Evolutionary conservation across 2,113 vertebrate species (phyloP), one percentile per base, ranked within the genome.

Genomic region (Corythornis vintsioides): DNA sequence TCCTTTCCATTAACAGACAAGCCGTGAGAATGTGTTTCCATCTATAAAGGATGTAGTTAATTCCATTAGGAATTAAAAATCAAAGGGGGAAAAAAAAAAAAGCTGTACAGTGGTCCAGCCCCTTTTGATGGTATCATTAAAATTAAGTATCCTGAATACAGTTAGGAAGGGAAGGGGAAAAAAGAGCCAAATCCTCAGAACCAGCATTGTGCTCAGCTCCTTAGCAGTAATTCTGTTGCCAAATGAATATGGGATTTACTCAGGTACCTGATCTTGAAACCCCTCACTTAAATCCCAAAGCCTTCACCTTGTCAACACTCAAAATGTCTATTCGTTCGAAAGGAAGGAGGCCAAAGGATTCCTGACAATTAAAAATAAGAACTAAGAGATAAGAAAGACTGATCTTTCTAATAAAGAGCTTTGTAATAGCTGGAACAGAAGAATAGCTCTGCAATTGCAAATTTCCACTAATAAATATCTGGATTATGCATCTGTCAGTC

Each of bases 391-490:
- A 64, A 55, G 31, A 38, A 60, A 75, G 80, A 67, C 6, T 11
- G 3, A 60, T 45, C 40, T 67, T 59, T 59, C 40, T 15, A 60
- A 63, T 13, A 55, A 60, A 77, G 59, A 67, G 3, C 21, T 67
- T 77, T 0, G 1, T 38, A 50, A 38, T 6, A 64, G 47, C 26
- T 48, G 33, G 31, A 65, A 79, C 11, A 43, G 66, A 45, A 15
- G 15, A 19, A 60, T n/a, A 16, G 1, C 50, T 55, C 55, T 9
- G 16, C 38, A 48, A 24, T 4, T 56, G 76, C 65, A 88, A 81
- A 82, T 57, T 93, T 72, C 65, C 61, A 47, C 61, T 61, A 77
- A 67, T 43, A 91, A 88, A 80, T 74, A 85, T 53, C 48, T 55
- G 57, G 33, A 65, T 65, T 64, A 40, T 29, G 43, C 80, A 60